phyloP scores from a whole-genome alignment of 1,140 invertebrate genomes.

The Drosophila leontia region DNA sequence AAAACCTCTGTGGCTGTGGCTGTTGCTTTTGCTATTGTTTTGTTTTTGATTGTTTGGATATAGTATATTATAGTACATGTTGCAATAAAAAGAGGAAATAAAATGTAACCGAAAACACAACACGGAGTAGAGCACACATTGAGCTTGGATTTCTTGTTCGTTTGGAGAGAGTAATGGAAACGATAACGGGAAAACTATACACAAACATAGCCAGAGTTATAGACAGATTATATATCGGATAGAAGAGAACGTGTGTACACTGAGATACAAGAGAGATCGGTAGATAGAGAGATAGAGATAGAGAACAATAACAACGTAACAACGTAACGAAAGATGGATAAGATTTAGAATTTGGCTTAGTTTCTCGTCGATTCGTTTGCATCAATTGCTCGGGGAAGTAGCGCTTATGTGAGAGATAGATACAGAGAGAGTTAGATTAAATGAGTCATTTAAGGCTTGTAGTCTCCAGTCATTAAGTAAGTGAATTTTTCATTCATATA shows the following conservation, averaged over 20 bases:
- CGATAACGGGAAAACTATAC: slow-evolving; percentile 65
- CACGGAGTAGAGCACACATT: slow-evolving; percentile 60
- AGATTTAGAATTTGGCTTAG: slow-evolving; percentile 57
- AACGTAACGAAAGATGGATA: slow-evolving; percentile 52
- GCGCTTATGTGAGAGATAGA: slow-evolving; percentile 57
- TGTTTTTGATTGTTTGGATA: slow-evolving; percentile 35
- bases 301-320: slow-evolving; percentile 38
- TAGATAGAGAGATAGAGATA: slow-evolving; percentile 18
- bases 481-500: slow-evolving; percentile 39
- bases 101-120: slow-evolving; percentile 46
- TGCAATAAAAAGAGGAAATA: slow-evolving; percentile 44
- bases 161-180: slow-evolving; percentile 41
- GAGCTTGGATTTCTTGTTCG: slow-evolving; percentile 48
- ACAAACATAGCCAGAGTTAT: slow-evolving; percentile 70
- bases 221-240: slow-evolving; percentile 39
- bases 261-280: slow-evolving; percentile 53
- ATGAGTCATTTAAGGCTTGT: slow-evolving; percentile 59
- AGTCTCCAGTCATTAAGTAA: slow-evolving; percentile 84
- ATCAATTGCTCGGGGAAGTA: slow-evolving; percentile 54
- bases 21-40: slow-evolving; percentile 7
- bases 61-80: slow-evolving; percentile 53
- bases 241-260: slow-evolving; percentile 55
- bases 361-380: slow-evolving; percentile 46
- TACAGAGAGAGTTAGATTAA: slow-evolving; percentile 48
- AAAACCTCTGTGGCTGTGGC: slow-evolving; percentile 44